Base-by-base conservation (phyloP, 2,113 vertebrate species). In the Potamarius usumacintae region DNA sequence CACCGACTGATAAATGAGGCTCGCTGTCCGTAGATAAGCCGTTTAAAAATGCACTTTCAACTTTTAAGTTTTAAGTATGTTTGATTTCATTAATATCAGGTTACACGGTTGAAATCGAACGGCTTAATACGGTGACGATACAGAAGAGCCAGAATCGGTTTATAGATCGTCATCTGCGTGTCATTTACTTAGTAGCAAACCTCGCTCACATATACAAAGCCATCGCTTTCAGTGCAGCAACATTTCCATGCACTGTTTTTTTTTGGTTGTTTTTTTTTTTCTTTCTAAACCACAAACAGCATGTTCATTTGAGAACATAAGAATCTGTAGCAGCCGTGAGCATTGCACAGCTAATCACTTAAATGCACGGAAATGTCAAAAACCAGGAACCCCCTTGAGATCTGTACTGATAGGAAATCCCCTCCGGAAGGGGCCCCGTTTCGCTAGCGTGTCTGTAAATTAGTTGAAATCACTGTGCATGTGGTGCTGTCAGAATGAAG, bases 311-410 rank as follows among this genome's bases (percentile, higher is more conserved):
- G 52, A 4, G n/a, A 30, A 79, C 53, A 7, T 25, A 7, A 77
- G 20, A 27, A n/a, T 78, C 50, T 15, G n/a, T 27, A 53, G 25
- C 50, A 58, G 53, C 4, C 17, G 10, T 7, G 15, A 80, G 78
- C 55, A 58, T 11, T 34, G 55, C 55, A 34, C 53, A 55, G 77
- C 77, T 79, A 55, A 79, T 79, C 77, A 30, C 14, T 58, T 8
- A 58, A 58, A 58, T 58, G 78, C 27, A 8, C 18, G 27, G 78
- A 58, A 80, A 22, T 80, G 53, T 80, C 55, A 80, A 80, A 80
- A 80, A 18, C 78, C 55, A 80, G 78, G 78, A 80, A 80, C 15
- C 78, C 78, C 78, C 55, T 34, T 57, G 53, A 57, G 53, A 58
- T 18, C 53, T 30, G 14, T 9, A 80, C 53, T 58, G 27, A 17